These are phyloP conservation scores for Cotesia glomerata DNA, from an alignment of 1,140 invertebrate genomes.

Conservation along the genomic window DNA sequence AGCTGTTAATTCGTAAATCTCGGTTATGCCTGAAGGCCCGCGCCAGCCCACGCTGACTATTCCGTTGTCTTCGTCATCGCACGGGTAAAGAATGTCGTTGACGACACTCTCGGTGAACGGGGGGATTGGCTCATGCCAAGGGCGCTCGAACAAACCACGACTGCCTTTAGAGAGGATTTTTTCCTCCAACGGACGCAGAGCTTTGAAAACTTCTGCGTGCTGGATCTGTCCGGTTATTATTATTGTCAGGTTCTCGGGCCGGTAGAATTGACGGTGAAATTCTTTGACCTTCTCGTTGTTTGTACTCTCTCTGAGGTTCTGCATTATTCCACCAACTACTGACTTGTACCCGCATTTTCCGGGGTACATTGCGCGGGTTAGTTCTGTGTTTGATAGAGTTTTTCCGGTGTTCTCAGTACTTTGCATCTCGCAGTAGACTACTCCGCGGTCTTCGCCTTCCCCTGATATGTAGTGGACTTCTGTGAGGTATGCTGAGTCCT, in stretches of 20 bases:
- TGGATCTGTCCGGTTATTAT: slow-evolving; percentile 84
- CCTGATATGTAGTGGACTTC: slow-evolving; percentile 92
- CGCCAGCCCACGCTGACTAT: slow-evolving; percentile 82
- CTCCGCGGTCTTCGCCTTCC: slow-evolving; percentile 86
- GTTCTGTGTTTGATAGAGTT: slow-evolving; percentile 68
- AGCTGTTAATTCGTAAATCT: slow-evolving; percentile 67
- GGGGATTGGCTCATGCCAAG: slow-evolving; percentile 78
- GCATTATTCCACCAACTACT: slow-evolving; percentile 77
- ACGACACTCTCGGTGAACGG: slow-evolving; percentile 65
- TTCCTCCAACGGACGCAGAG: slow-evolving; percentile 75
- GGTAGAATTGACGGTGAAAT: slow-evolving; percentile 87
- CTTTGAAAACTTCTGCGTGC: slow-evolving; percentile 77
- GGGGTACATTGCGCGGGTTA: slow-evolving; percentile 77
- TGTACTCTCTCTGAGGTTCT: slow-evolving; percentile 83
- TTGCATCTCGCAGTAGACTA: slow-evolving; percentile 95
- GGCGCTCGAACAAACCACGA: slow-evolving; percentile 69
- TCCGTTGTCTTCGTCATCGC: slow-evolving; percentile 86
- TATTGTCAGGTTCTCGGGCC: slow-evolving; percentile 87
- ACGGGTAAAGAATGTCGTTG: slow-evolving; percentile 73
- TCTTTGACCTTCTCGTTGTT: slow-evolving; percentile 80
- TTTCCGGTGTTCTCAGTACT: slow-evolving; percentile 82
- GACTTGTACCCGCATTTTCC: slow-evolving; percentile 82
- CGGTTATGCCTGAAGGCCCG: slow-evolving; percentile 74
- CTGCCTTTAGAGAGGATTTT: slow-evolving; percentile 76
- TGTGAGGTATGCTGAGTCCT: slow-evolving; percentile 82